Evolutionary conservation across 2,888 invertebrate genomes (phyloP), one percentile per base, ranked within the genome.

Genomic region (Drosophila nr. perissopoda): DNA sequence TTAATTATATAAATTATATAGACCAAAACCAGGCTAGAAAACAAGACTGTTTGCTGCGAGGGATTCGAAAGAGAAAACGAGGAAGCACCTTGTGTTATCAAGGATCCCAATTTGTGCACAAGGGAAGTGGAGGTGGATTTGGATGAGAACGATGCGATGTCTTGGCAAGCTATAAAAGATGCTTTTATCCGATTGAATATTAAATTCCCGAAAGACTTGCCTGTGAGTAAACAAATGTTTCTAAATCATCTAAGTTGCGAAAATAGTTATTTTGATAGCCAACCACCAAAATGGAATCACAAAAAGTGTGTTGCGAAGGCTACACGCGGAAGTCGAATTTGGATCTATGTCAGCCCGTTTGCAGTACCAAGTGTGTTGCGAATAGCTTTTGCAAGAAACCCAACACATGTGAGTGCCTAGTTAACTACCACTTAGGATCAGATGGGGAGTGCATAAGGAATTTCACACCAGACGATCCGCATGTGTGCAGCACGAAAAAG

Each of bases 351-450:
- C 52, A 77, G 16, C 77, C 89, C 2, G 31, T 78, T 7, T 87
- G 88, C 33, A 33, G 59, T 1, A 64, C 89, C 16, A 45, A 72
- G 4, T 92, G 92, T 69, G 62, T 69, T 73, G 78, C 2, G 2
- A 48, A 76, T 21, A 49, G 66, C 40, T 27, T 42, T n/a, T 76
- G 76, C 31, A 21, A 13, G 1, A 40, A 13, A 42, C 61, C 64
- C 7, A 52, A 57, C 6, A 73, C 72, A 51, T 90, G 91, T 57
- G 71, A 60, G 13, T 91, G 91, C 62, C 58, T 60, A 1, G 65
- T 63, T 0, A 89, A 87, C 38, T 69, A 52, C 31, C 25, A 18
- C 8, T 11, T 18, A 11, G 40, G 13, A 16, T 10, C 42, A 1
- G 51, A 45, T 11, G 59, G 69, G 2, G 4, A 5, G 2, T 58